Percentiles rank a stretch among this genome's conserved stretches.
Conservation (phyloP, 1,140 invertebrate genomes). For the Telenomus remus region DNA sequence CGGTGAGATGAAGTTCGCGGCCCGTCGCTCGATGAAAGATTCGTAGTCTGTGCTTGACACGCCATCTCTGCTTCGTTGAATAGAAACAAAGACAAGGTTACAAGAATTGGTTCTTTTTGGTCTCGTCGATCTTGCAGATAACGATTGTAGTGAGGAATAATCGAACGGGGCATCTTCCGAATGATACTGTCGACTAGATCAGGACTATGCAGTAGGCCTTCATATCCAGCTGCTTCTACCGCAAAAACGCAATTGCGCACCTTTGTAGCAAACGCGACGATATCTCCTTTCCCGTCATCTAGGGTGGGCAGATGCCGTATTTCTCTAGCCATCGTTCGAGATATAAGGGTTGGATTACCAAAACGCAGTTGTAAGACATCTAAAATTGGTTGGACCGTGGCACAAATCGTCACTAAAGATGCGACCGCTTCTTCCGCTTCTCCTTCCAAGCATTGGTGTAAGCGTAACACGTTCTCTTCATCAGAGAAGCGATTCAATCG, state of each 20-base stretch:
- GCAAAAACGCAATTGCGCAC: conserved; percentile 38
- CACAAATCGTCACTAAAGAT: conserved; percentile 9
- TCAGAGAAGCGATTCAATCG: conserved; percentile 14
- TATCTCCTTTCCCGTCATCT: conserved; percentile 1
- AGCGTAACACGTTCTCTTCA: conserved; percentile 32
- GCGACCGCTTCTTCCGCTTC: conserved; percentile 21
- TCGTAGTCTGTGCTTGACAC: conserved; percentile 16
- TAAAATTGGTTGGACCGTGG: conserved; percentile 16
- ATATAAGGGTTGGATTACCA: conserved; percentile 16
- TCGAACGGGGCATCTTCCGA: conserved; percentile 24
- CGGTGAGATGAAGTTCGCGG: conserved; percentile 5
- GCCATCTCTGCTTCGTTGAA: conserved; percentile 35
- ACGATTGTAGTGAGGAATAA: conserved; percentile 25
- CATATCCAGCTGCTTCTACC: conserved; percentile 26
- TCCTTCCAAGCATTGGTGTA: conserved; percentile 25
- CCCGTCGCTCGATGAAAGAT: background rate
- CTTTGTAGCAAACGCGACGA: conserved; percentile 31
- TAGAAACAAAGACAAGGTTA: conserved; percentile 26
- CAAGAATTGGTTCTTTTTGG: conserved; percentile 15
- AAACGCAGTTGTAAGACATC: conserved; percentile 6
- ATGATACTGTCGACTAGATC: conserved; percentile 35
- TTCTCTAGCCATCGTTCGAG: conserved; percentile 4
- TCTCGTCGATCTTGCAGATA: conserved; percentile 7
- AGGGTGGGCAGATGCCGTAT: conserved; percentile 19
- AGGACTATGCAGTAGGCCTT: conserved; percentile 34